Percentiles rank a stretch among this genome's conserved stretches.
These are phyloP conservation scores for Eumacrocentrus americanus DNA, from an alignment of 2,888 invertebrate species.

Conservation along the genomic window DNA sequence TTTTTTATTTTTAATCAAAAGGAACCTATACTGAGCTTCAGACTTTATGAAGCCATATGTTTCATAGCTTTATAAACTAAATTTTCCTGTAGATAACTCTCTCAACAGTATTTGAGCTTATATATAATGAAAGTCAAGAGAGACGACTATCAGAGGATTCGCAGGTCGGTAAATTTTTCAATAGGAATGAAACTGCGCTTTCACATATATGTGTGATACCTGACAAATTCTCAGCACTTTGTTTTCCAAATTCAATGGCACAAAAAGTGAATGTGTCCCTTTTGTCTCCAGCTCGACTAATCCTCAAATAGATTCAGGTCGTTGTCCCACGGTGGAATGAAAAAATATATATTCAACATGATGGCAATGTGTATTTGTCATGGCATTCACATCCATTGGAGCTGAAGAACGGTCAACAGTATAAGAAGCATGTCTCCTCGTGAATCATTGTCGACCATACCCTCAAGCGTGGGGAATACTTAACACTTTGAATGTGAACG, in stretches of 20 bases:
- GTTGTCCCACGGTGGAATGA: neutral
- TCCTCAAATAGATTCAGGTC: neutral
- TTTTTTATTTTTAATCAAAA: neutral
- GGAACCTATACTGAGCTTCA: neutral
- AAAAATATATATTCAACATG: neutral
- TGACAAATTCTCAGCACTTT: neutral
- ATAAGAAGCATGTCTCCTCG: conserved; percentile 11
- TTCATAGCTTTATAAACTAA: neutral
- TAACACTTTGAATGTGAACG: conserved; percentile 16
- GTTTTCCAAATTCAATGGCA: neutral
- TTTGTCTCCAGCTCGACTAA: neutral
- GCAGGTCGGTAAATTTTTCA: neutral
- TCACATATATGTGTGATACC: no score
- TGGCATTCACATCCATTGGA: conserved; percentile 1
- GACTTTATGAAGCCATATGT: neutral
- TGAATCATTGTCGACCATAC: conserved; percentile 13
- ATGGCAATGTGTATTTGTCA: neutral
- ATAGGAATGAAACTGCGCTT: no score
- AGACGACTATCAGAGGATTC: neutral
- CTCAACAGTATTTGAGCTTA: no score
- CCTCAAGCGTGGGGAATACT: conserved; percentile 3
- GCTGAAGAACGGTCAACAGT: neutral
- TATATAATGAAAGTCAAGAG: no score
- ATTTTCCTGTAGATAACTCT: no score
- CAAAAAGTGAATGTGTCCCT: neutral